Evolutionary conservation across 2,888 invertebrate genomes (phyloP).

Genomic region (Microplitis manilae): DNA sequence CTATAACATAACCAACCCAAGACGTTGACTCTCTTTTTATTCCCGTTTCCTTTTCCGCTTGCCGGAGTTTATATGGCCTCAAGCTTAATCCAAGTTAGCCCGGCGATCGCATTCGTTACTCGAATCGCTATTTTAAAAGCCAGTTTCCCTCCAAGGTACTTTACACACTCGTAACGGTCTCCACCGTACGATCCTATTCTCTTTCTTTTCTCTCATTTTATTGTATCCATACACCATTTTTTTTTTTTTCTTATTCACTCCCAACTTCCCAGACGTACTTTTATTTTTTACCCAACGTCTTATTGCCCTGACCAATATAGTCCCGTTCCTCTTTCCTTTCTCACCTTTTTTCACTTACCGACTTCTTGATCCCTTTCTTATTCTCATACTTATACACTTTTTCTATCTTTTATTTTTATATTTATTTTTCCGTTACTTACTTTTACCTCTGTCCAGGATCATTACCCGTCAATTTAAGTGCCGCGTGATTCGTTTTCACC

Average conservation of each 20-base stretch:
- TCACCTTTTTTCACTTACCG: constrained; percentile 14
- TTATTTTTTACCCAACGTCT: constrained; percentile 18
- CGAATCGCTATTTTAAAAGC: constrained; percentile 59
- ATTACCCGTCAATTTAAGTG: constrained; percentile 10
- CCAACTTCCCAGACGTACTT: constrained; percentile 20
- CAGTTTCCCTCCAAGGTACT: constrained; percentile 50
- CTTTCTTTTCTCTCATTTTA: constrained; percentile 41
- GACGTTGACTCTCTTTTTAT: neutral
- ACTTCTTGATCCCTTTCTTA: constrained; percentile 30
- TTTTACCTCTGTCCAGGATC: constrained; percentile 13
- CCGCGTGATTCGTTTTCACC: constrained; percentile 38
- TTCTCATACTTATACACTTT: constrained; percentile 16
- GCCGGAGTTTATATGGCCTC: constrained; percentile 40
- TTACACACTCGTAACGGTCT: constrained; percentile 36
- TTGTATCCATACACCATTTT: constrained; percentile 27
- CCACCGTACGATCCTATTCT: constrained; percentile 19
- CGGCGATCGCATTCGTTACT: constrained; percentile 61
- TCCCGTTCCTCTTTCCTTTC: constrained; percentile 29
- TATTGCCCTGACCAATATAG: constrained; percentile 23
- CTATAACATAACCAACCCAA: neutral
- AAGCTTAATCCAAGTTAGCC: constrained; percentile 37
- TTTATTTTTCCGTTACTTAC: neutral
- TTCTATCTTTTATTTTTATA: constrained; percentile 10
- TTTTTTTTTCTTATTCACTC: constrained; percentile 28
- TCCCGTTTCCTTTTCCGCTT: constrained; percentile 15